A percentile compares a stretch with the other conserved stretches of the same genome.
These are phyloP conservation scores for Poecilus cupreus DNA, from an alignment of 2,888 invertebrate genomes.

Conservation along the genomic window DNA sequence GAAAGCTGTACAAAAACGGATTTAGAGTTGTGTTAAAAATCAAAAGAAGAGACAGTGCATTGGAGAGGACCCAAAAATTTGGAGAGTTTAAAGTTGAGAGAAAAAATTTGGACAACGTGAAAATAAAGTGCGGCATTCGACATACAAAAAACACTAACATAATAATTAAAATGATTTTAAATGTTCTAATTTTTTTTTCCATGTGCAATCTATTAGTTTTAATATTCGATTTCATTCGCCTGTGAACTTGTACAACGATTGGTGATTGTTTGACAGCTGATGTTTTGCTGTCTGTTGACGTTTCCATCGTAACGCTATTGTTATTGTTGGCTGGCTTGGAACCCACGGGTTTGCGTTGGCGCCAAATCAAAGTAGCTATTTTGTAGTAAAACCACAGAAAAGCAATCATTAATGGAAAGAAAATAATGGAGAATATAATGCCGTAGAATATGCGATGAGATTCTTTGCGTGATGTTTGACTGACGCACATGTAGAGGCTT, in stretches of 20 bases:
- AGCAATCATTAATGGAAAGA: slow-evolving; percentile 72
- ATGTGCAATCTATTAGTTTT: slow-evolving; percentile 65
- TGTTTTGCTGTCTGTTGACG: slow-evolving; percentile 64
- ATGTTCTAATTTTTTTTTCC: slow-evolving; percentile 75
- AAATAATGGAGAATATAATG: slow-evolving; percentile 68
- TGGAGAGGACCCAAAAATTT: slow-evolving; percentile 73
- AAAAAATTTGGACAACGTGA: slow-evolving; percentile 73
- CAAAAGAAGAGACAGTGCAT: slow-evolving; percentile 74
- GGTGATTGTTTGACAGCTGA: slow-evolving; percentile 58
- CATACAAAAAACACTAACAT: slow-evolving; percentile 75
- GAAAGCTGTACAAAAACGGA: slow-evolving; percentile 78
- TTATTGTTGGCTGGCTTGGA: slow-evolving; percentile 61
- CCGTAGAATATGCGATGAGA: slow-evolving; percentile 66
- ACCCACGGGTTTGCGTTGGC: slow-evolving; percentile 70
- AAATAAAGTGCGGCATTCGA: slow-evolving; percentile 76
- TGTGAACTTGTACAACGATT: not conserved
- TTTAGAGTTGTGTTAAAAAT: slow-evolving; percentile 75
- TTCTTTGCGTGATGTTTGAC: slow-evolving; percentile 52
- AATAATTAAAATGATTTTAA: slow-evolving; percentile 75
- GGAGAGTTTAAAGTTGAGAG: slow-evolving; percentile 64
- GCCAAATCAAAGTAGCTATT: slow-evolving; percentile 75
- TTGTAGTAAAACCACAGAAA: slow-evolving; percentile 75
- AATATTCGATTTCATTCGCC: slow-evolving; percentile 44
- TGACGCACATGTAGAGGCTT: not conserved
- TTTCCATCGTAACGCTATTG: slow-evolving; percentile 63